Base-by-base conservation (phyloP, 2,888 invertebrate species). In the Ophioninae sp. region DNA sequence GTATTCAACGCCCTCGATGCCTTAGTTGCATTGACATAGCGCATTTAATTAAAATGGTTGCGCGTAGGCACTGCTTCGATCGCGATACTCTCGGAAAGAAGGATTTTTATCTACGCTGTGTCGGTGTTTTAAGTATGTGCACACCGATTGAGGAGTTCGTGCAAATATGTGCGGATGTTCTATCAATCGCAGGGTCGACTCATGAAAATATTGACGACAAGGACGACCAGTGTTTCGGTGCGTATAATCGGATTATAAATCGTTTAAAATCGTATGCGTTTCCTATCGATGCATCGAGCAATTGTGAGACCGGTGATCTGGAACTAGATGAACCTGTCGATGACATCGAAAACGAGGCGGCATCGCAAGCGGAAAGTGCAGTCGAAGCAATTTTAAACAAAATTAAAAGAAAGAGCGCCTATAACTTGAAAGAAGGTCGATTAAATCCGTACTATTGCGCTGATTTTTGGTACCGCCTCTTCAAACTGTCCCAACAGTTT, bases 21-120 rank as follows among this genome's bases (percentile, higher is more conserved):
- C 63, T 82, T 17, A 69, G 87, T 17, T 81, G 88, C 23, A 73
- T 87, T 7, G 89, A 89, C 76, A 87, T 88, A n/a, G 87, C 88
- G 0, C 89, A 88, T 73, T 65, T 88, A 9, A 87, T 88, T 0
- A 87, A 87, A 44, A 41, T 84, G 6, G 83, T 89, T 8, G 68
- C 80, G 8, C 59, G 81, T 7, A 86, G 85, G 85, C 61, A 22
- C 8, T 84, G 85, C 68, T 86, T 87, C 41, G 72, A 56, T 20
- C 77, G 73, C 6, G 73, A 79, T 58, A 10, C 41, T 61, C 59
- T 61, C 0, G 61, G 58, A 8, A 67, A 84, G 1, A 87, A 87
- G 74, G 86, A 87, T 44, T 87, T 87, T 56, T 88, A 78, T 80
- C 17, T 84, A 6, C 82, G 87, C 6, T 87, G 85, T 58, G 75